These are phyloP conservation scores for Stichodactyla mertensii DNA, from an alignment of 64 coral and sea anemone genomes.

Conservation along the genomic window DNA sequence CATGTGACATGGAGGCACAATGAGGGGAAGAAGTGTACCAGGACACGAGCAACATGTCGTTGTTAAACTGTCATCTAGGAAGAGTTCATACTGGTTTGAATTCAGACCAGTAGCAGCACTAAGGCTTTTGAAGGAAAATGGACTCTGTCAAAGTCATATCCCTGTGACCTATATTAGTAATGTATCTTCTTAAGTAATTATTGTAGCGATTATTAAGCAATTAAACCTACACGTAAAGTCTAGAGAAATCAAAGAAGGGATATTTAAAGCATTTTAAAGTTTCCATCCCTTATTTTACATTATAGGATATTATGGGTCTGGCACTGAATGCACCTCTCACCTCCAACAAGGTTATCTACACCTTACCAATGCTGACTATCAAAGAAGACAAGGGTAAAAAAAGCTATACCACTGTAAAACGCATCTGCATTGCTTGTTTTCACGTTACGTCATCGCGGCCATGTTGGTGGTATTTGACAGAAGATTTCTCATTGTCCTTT, in stretches of 20 bases:
- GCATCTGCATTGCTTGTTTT: no score
- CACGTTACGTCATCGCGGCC: no score
- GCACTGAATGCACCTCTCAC: conserved; percentile 89
- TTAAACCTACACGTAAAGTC: neutral
- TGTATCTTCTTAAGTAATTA: neutral
- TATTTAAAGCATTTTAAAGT: neutral
- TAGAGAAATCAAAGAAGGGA: neutral
- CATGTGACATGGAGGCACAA: no score
- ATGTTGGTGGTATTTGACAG: no score
- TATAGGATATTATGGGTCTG: conserved; percentile 95
- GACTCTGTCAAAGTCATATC: no score
- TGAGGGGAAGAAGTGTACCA: no score
- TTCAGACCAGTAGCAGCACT: neutral
- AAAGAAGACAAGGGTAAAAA: conserved; percentile 96
- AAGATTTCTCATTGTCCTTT: no score
- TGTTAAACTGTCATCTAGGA: no score
- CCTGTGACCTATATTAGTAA: no score
- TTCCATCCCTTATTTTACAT: neutral
- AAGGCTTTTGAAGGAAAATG: no score
- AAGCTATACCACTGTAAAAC: neutral
- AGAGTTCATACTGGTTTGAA: no score
- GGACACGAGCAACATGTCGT: no score
- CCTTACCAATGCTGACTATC: conserved; percentile 94
- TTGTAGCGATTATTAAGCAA: neutral
- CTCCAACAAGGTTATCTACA: conserved; percentile 75